A percentile compares a stretch with the other conserved stretches of the same genome.
phyloP scores from a whole-genome alignment of 2,113 vertebrate genomes.

The Peucedramus taeniatus region DNA sequence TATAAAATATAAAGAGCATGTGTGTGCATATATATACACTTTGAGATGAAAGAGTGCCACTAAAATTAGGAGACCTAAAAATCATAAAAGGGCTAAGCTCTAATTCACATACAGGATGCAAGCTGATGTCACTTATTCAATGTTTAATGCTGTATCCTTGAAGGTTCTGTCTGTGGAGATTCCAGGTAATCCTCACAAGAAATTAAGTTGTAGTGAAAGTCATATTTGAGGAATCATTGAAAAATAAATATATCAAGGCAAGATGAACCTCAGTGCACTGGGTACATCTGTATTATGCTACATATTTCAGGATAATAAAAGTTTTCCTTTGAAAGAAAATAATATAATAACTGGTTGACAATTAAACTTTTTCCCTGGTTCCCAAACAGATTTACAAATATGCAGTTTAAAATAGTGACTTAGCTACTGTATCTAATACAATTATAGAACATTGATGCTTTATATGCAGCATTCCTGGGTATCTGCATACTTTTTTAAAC shows the following conservation, averaged over 20 bases:
- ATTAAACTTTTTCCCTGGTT: slow-evolving; percentile 15
- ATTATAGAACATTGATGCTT: not conserved
- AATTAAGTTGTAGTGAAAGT: not conserved
- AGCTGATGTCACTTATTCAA: not conserved
- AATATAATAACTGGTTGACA: not conserved
- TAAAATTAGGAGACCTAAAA: not conserved
- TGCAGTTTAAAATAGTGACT: not conserved
- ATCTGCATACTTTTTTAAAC: not conserved
- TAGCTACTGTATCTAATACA: not conserved
- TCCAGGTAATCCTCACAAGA: slow-evolving; percentile 27
- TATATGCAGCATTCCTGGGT: not conserved
- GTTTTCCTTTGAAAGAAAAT: slow-evolving; percentile 23
- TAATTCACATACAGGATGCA: not conserved
- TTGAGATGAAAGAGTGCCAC: not conserved
- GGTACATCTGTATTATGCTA: not conserved
- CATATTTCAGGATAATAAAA: not conserved
- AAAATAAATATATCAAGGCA: not conserved
- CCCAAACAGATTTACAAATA: not conserved
- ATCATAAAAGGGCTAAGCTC: not conserved
- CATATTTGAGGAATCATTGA: not conserved
- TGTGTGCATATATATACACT: not conserved
- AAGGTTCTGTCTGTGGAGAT: not conserved
- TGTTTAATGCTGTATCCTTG: not conserved
- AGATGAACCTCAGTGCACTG: not conserved
- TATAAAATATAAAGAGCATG: not conserved